Percentiles rank a stretch among this genome's conserved stretches.
These are phyloP conservation scores for Petrocephalus microphthalmus DNA, from an alignment of 2,113 vertebrate species.

Conservation along the genomic window DNA sequence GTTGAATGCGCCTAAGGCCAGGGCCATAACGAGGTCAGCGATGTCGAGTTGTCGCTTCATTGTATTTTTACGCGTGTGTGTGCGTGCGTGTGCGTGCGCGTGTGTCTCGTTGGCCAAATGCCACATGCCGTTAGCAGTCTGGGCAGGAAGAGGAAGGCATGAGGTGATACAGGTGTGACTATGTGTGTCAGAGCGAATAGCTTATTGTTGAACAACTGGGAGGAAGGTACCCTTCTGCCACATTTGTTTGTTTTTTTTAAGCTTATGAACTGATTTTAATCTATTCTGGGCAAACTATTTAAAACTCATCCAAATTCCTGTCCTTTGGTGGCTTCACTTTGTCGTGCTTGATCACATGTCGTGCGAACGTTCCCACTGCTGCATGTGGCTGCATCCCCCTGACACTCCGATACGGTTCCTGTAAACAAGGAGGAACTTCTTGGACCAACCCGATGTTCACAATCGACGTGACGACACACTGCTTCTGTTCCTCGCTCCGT, in stretches of 20 bases:
- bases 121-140: slow-evolving; percentile 39
- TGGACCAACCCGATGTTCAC: slow-evolving; percentile 9
- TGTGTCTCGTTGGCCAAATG: slow-evolving; percentile 30
- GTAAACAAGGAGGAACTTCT: neutral
- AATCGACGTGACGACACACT: neutral
- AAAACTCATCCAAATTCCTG: neutral
- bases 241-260: neutral
- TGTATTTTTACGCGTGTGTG: neutral
- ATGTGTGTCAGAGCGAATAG: slow-evolving; percentile 35
- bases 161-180: slow-evolving; percentile 40
- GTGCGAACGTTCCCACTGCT: neutral
- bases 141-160: slow-evolving; percentile 42
- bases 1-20: neutral
- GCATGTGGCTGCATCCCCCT: neutral
- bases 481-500: neutral
- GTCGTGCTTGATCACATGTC: slow-evolving; percentile 4
- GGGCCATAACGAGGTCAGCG: neutral
- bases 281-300: neutral
- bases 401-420: slow-evolving; percentile 9
- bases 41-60: neutral
- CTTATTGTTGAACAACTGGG: neutral
- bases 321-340: neutral
- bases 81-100: neutral
- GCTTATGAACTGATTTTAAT: neutral
- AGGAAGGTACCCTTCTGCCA: neutral